Conservation (phyloP, 2,113 vertebrate species). For the Leucoraja erinaceus region DNA sequence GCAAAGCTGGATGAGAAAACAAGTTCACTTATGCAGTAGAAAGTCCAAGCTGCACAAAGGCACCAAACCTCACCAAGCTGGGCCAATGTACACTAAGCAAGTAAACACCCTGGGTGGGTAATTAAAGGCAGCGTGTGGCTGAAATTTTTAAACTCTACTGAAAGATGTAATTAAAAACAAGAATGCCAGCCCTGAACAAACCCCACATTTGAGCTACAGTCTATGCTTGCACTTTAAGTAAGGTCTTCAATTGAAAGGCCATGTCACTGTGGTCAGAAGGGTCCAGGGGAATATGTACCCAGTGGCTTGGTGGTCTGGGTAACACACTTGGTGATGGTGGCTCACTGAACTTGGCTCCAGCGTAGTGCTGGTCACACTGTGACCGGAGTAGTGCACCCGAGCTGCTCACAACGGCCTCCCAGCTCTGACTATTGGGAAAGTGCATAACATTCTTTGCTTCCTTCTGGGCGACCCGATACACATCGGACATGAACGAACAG, state of each 20-base stretch:
- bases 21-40: not conserved
- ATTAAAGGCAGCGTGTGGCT: constrained; percentile 11
- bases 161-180: not conserved
- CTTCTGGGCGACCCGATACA: constrained; percentile 79
- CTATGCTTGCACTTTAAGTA: constrained; percentile 94
- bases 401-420: constrained; percentile 71
- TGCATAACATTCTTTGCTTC: constrained; percentile 63
- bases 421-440: constrained; percentile 70
- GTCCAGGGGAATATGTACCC: constrained; percentile 81
- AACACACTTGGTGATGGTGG: constrained; percentile 90
- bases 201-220: not conserved
- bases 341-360: constrained; percentile 95
- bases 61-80: not conserved
- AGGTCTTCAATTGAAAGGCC: constrained; percentile 94
- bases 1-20: not conserved
- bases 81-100: not conserved
- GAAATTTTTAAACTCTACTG: not conserved
- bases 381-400: constrained; percentile 68
- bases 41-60: not conserved
- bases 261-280: constrained; percentile 82
- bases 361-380: constrained; percentile 79
- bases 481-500: constrained; percentile 63
- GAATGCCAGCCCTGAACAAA: not conserved
- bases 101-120: not conserved
- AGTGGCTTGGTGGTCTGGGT: constrained; percentile 91